Conservation (phyloP, 2,888 invertebrate species). For the Erebia aethiops region DNA sequence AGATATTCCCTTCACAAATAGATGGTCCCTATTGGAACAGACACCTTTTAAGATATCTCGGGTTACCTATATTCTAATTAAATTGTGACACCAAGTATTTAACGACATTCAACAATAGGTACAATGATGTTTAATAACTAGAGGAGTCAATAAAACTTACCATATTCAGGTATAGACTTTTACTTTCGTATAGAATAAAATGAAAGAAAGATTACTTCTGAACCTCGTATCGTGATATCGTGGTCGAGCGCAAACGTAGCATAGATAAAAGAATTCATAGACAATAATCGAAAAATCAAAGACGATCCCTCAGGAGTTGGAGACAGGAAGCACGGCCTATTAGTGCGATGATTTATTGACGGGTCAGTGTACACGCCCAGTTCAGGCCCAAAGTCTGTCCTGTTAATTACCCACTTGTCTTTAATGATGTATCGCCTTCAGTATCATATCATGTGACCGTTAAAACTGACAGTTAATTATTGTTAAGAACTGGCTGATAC, state of each 20-base stretch:
- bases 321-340: slow-evolving; percentile 24
- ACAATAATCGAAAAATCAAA: slow-evolving; percentile 16
- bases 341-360: slow-evolving; percentile 21
- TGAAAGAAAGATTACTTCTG: neutral
- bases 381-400: slow-evolving; percentile 16
- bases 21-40: too few relatives aligned
- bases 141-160: too few relatives aligned
- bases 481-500: neutral
- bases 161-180: too few relatives aligned
- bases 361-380: slow-evolving; percentile 9
- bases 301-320: slow-evolving; percentile 14
- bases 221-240: neutral
- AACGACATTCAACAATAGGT: too few relatives aligned
- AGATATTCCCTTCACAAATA: too few relatives aligned
- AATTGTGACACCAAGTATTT: too few relatives aligned
- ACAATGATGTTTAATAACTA: too few relatives aligned
- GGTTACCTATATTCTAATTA: too few relatives aligned
- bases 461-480: slow-evolving; percentile 14
- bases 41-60: too few relatives aligned
- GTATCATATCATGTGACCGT: neutral
- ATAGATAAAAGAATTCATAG: neutral
- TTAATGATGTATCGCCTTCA: slow-evolving; percentile 22
- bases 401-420: slow-evolving; percentile 23
- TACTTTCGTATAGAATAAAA: too few relatives aligned
- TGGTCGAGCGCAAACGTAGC: too few relatives aligned